Evolutionary conservation across 2,113 vertebrate species (phyloP).

Genomic region (Hiodon alosoides): DNA sequence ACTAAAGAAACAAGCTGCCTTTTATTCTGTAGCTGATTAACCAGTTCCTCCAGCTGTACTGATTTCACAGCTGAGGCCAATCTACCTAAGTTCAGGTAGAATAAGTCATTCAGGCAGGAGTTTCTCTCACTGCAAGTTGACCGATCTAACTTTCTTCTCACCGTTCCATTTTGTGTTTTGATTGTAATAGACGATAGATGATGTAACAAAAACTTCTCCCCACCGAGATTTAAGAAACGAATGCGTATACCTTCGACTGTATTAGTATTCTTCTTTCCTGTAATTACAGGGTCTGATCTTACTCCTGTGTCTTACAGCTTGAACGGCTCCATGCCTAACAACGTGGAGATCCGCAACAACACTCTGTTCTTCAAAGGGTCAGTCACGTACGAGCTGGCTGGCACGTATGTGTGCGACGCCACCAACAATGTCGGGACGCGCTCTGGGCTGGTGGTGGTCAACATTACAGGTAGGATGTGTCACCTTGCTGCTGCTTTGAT

Average conservation of each 20-base stretch:
- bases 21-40: too few relatives aligned
- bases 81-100: too few relatives aligned
- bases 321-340: constrained; percentile 83
- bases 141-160: too few relatives aligned
- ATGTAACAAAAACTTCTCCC: not conserved
- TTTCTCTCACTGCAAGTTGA: too few relatives aligned
- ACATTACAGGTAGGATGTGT: constrained; percentile 78
- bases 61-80: too few relatives aligned
- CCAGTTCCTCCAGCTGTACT: too few relatives aligned
- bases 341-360: constrained; percentile 78
- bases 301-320: constrained; percentile 57
- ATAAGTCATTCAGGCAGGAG: too few relatives aligned
- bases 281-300: not conserved
- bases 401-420: constrained; percentile 88
- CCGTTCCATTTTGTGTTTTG: too few relatives aligned
- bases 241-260: too few relatives aligned
- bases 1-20: too few relatives aligned
- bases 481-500: not conserved
- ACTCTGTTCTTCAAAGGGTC: constrained; percentile 83
- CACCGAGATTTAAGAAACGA: too few relatives aligned
- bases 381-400: constrained; percentile 77
- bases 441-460: constrained; percentile 82
- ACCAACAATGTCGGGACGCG: constrained; percentile 88
- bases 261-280: constrained; percentile 5
- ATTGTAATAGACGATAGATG: too few relatives aligned